These are phyloP conservation scores for Galerucella calmariensis DNA, from an alignment of 2,888 invertebrate genomes.

Conservation along the genomic window DNA sequence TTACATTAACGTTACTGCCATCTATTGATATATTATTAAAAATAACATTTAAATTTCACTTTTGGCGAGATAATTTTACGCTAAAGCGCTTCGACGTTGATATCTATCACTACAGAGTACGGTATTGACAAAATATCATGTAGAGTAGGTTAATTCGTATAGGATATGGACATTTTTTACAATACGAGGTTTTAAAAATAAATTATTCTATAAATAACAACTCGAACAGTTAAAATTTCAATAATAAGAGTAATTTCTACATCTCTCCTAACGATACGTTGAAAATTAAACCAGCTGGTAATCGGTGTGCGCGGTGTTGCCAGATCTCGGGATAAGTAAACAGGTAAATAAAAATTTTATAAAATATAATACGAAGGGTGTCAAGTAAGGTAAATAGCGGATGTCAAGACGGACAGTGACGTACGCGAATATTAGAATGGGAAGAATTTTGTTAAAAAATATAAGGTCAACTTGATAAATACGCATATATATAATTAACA, in stretches of 20 bases:
- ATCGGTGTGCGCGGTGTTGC: conserved; percentile 30
- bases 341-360: conserved; percentile 21
- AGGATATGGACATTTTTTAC: background rate
- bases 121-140: no score
- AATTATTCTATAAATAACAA: conserved; percentile 49
- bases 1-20: no score
- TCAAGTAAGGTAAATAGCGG: background rate
- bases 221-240: conserved; percentile 36
- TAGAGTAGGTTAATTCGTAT: no score
- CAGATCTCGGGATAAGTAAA: background rate
- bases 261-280: conserved; percentile 23
- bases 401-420: background rate
- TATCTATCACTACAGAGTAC: no score
- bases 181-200: conserved; percentile 46
- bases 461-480: background rate
- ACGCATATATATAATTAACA: background rate
- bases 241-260: conserved; percentile 30
- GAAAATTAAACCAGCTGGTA: conserved; percentile 34
- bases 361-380: background rate
- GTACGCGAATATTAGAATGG: background rate
- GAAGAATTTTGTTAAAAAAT: background rate
- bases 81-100: no score
- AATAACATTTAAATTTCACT: no score
- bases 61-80: no score
- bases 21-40: no score